Conservation (phyloP, 2,113 vertebrate genomes). For the Mohoua ochrocephala region DNA sequence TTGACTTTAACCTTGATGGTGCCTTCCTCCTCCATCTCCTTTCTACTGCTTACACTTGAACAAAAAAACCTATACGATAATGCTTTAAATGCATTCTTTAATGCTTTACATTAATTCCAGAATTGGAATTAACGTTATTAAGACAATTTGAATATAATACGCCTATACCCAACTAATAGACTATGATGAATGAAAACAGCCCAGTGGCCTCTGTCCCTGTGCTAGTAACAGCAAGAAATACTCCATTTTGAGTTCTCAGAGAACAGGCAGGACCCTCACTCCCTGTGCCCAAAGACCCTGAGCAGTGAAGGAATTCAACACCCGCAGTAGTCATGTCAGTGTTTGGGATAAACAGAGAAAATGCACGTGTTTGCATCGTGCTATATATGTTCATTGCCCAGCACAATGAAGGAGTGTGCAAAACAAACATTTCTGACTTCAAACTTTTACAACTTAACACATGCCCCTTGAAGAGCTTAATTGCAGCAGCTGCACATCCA, state of each 20-base stretch:
- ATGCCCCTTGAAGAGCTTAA: slow-evolving; percentile 35
- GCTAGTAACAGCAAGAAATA: not conserved
- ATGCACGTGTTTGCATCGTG: not conserved
- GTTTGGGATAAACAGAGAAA: not conserved
- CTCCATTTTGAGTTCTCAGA: not conserved
- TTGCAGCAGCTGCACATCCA: slow-evolving; percentile 41
- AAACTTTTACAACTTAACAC: slow-evolving; percentile 14
- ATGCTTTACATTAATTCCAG: not conserved
- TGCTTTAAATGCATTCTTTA: not conserved
- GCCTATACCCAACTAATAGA: not conserved
- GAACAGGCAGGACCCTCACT: not conserved
- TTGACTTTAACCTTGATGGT: not conserved
- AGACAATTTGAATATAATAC: not conserved
- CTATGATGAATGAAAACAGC: not conserved
- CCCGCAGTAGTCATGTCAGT: not conserved
- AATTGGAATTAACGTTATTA: not conserved
- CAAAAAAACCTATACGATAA: not conserved
- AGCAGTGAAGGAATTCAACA: not conserved
- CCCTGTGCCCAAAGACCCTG: not conserved
- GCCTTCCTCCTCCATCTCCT: not conserved
- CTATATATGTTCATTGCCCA: not conserved
- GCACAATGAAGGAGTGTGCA: not conserved
- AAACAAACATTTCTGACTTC: slow-evolving; percentile 33
- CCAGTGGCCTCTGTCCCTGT: not conserved
- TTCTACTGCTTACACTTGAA: not conserved